Conservation (phyloP, 2,888 invertebrate genomes). For the Perizoma affinitatum region DNA sequence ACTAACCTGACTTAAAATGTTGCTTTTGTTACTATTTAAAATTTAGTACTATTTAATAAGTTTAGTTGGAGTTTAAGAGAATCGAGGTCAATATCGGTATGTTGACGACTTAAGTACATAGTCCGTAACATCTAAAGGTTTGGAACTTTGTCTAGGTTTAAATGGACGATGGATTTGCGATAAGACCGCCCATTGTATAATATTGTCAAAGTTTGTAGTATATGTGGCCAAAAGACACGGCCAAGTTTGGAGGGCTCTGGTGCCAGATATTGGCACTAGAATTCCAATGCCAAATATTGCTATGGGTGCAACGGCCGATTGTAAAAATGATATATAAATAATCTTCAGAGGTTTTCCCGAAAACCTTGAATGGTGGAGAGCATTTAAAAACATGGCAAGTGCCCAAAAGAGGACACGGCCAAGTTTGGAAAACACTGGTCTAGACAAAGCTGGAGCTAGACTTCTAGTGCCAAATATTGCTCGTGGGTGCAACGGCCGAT, state of each 20-base stretch:
- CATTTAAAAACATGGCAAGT: background rate
- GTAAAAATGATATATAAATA: slow-evolving; percentile 32
- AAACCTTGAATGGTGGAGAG: background rate
- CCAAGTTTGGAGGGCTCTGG: slow-evolving; percentile 24
- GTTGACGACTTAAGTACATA: no score
- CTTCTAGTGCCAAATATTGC: slow-evolving; percentile 50
- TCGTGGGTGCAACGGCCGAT: slow-evolving; percentile 51
- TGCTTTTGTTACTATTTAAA: no score
- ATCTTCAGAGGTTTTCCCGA: background rate
- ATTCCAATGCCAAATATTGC: slow-evolving; percentile 50
- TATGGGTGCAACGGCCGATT: slow-evolving; percentile 51
- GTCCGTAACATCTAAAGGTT: no score
- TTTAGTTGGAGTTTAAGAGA: no score
- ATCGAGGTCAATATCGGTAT: no score
- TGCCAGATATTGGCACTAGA: slow-evolving; percentile 49
- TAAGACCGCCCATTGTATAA: no score
- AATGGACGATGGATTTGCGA: no score
- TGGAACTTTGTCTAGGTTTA: no score
- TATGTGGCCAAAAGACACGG: background rate
- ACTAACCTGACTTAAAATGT: no score
- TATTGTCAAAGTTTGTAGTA: no score
- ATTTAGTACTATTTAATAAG: no score
- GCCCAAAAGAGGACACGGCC: background rate
- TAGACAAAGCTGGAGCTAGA: slow-evolving; percentile 53
- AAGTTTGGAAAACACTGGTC: slow-evolving; percentile 23